Conservation (phyloP, 2,113 vertebrate genomes). For the Electrona antarctica region DNA sequence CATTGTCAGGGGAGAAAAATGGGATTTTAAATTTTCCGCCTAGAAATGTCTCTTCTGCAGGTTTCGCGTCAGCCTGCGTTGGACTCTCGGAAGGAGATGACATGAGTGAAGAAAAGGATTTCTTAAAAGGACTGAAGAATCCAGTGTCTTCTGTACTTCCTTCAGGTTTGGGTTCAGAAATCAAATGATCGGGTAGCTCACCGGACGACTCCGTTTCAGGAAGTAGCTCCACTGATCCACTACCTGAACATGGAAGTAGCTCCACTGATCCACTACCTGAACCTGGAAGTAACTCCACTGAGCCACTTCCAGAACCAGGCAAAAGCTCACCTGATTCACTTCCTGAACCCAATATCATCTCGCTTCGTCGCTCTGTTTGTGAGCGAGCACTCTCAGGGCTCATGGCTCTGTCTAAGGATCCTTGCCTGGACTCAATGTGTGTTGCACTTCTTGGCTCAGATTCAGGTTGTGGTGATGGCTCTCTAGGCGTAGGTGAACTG, state of each 20-base stretch:
- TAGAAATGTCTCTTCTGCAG: conserved; percentile 77
- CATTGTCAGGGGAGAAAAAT: conserved; percentile 80
- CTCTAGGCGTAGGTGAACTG: conserved; percentile 29
- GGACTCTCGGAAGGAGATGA: conserved; percentile 72
- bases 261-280: conserved; percentile 73
- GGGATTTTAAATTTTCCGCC: conserved; percentile 82
- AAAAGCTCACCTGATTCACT: neutral
- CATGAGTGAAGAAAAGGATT: conserved; percentile 87
- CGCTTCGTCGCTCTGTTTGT: conserved; percentile 55
- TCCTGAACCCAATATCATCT: conserved; percentile 19
- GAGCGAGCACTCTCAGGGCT: conserved; percentile 38
- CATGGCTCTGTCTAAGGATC: conserved; percentile 27
- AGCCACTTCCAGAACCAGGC: conserved; percentile 1
- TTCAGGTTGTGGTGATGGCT: conserved; percentile 64
- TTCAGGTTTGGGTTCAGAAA: conserved; percentile 65
- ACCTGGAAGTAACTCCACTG: conserved; percentile 18
- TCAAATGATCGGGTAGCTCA: conserved; percentile 71
- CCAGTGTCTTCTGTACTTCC: conserved; percentile 67
- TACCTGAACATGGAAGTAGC: conserved; percentile 61
- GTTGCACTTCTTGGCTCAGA: conserved; percentile 50
- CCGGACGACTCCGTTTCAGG: conserved; percentile 79
- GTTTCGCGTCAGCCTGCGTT: conserved; percentile 44
- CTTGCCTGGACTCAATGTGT: conserved; percentile 20
- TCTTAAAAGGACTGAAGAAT: conserved; percentile 91
- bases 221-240: conserved; percentile 72